Evolutionary conservation across 37 sponge, comb jelly and placozoan species (phyloP).

Genomic region (Oopsacas minuta): DNA sequence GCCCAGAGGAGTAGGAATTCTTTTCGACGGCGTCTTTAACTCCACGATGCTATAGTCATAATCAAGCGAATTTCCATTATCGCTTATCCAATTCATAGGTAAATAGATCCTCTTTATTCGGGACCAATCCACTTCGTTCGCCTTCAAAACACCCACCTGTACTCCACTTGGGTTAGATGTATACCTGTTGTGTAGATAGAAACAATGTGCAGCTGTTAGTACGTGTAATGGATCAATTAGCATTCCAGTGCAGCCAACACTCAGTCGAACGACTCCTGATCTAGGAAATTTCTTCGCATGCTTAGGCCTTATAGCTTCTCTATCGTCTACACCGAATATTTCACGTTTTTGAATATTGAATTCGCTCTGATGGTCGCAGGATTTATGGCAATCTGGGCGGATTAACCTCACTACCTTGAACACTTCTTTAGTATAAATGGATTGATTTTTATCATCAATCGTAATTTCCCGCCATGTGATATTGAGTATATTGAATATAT

Average conservation of each 20-base stretch:
- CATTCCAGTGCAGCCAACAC: constrained; percentile 13
- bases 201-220: constrained; percentile 7
- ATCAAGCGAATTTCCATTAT: neutral
- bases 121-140: constrained; percentile 32
- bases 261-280: constrained; percentile 25
- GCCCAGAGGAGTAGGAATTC: constrained; percentile 40
- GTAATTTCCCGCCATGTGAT: neutral
- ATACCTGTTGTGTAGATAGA: neutral
- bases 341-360: constrained; percentile 22
- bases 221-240: neutral
- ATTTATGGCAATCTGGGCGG: neutral
- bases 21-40: neutral
- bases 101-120: constrained; percentile 35
- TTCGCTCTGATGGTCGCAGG: constrained; percentile 11
- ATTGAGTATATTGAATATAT: neutral
- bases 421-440: neutral
- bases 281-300: constrained; percentile 44
- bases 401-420: neutral
- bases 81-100: constrained; percentile 47
- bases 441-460: neutral
- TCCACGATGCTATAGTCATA: constrained; percentile 10
- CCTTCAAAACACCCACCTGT: constrained; percentile 29
- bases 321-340: constrained; percentile 52
- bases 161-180: neutral
- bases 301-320: constrained; percentile 37